Evolutionary conservation across 2,888 invertebrate genomes (phyloP).

Genomic region (Hirtodrosophila histrioides): DNA sequence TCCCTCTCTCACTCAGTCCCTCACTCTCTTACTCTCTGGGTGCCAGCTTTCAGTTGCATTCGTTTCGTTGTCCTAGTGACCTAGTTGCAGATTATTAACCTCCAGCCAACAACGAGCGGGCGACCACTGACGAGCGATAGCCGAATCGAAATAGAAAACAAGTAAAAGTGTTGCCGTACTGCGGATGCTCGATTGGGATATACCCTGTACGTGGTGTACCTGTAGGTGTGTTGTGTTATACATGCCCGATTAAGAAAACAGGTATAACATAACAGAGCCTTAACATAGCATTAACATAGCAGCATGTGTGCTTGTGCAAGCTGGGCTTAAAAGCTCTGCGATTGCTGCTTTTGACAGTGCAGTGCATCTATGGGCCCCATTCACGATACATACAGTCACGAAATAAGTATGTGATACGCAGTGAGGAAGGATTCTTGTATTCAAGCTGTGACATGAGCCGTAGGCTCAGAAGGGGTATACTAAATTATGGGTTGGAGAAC

Average conservation of each 20-base stretch:
- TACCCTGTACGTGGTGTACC: conserved; percentile 26
- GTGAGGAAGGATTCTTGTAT: no score
- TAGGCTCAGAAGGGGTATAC: no score
- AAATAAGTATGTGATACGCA: no score
- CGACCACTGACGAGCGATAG: conserved; percentile 31
- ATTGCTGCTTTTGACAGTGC: no score
- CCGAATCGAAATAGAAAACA: conserved; percentile 58
- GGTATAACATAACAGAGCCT: background rate
- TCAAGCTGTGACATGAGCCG: no score
- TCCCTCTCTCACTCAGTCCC: conserved; percentile 12
- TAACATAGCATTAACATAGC: conserved; percentile 3
- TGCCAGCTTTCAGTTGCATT: conserved; percentile 69
- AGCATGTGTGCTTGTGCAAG: background rate
- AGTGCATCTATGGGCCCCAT: no score
- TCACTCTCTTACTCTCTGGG: conserved; percentile 17
- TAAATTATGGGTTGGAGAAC: no score
- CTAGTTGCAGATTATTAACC: conserved; percentile 84
- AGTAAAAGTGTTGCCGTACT: conserved; percentile 42
- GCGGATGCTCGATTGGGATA: background rate
- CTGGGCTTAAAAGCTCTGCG: no score
- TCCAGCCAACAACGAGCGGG: conserved; percentile 41
- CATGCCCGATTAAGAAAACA: no score
- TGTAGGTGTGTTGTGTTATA: no score
- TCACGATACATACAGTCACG: no score
- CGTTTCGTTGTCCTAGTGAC: conserved; percentile 82